Evolutionary conservation across 2,888 invertebrate genomes (phyloP).

Genomic region (Drosophila seclusa): DNA sequence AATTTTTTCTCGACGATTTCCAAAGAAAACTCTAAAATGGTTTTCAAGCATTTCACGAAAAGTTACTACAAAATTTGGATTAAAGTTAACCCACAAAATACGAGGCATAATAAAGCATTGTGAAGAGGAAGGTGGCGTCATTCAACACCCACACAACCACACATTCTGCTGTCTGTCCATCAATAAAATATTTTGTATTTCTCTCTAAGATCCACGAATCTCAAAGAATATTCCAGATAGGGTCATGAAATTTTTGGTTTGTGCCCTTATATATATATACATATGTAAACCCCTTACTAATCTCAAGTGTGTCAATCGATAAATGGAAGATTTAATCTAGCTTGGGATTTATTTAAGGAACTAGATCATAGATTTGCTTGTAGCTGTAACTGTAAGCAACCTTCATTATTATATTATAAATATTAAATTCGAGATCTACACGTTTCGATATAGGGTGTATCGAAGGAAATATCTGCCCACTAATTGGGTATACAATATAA

Average conservation of each 20-base stretch:
- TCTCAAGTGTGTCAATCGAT: background rate
- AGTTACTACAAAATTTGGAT: background rate
- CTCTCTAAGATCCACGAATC: background rate
- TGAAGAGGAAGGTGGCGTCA: background rate
- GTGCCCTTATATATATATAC: too few relatives aligned
- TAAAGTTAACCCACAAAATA: background rate
- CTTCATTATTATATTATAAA: background rate
- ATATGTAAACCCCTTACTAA: background rate
- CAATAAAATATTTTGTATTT: constrained; percentile 12
- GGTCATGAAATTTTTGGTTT: background rate
- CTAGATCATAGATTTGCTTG: background rate
- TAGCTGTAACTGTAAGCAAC: too few relatives aligned
- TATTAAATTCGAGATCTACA: background rate
- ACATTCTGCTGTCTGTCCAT: background rate
- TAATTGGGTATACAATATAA: background rate
- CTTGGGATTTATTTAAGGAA: background rate
- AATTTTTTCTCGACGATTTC: constrained; percentile 48
- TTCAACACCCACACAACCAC: background rate
- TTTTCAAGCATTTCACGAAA: constrained; percentile 11
- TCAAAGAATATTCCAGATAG: constrained; percentile 5
- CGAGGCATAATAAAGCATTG: background rate
- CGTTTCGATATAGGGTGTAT: background rate
- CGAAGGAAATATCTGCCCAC: background rate
- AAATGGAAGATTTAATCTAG: background rate
- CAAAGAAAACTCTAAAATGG: constrained; percentile 15